Conservation (phyloP, 2,888 invertebrate species). For the Drosophila acutilabella region DNA sequence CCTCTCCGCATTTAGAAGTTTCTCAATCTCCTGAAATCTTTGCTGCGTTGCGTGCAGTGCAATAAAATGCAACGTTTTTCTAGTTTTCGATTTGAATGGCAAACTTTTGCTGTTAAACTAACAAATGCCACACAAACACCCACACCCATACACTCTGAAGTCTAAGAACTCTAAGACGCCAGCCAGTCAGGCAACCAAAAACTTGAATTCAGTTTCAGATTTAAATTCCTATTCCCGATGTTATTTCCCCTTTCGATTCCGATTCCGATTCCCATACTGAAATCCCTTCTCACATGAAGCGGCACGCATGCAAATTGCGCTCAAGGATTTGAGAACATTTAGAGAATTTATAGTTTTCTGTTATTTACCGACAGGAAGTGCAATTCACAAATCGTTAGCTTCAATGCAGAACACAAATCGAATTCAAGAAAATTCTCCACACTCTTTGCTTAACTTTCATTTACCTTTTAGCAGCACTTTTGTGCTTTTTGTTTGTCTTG, state of each 20-base stretch:
- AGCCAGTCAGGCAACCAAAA: constrained; percentile 48
- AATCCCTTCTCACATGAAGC: constrained; percentile 38
- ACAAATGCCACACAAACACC: constrained; percentile 63
- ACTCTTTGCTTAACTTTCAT: constrained; percentile 1
- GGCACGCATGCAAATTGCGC: constrained; percentile 73
- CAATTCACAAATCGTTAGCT: constrained; percentile 83
- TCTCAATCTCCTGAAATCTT: constrained; percentile 7
- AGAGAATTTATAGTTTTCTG: constrained; percentile 78
- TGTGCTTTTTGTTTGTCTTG: constrained; percentile 46
- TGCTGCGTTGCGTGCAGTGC: constrained; percentile 34
- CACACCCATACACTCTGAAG: constrained; percentile 22
- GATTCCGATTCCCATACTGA: constrained; percentile 36
- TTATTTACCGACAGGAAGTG: constrained; percentile 80
- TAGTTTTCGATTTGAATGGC: constrained; percentile 79
- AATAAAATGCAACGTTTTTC: constrained; percentile 73
- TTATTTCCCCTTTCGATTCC: constrained; percentile 26
- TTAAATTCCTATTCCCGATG: constrained; percentile 10
- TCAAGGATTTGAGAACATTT: constrained; percentile 66
- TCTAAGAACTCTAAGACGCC: constrained; percentile 48
- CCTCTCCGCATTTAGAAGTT: constrained; percentile 33
- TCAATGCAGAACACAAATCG: constrained; percentile 60
- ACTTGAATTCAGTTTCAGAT: constrained; percentile 33
- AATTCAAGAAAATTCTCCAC: constrained; percentile 21
- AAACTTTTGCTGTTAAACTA: constrained; percentile 82
- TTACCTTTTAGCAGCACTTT: constrained; percentile 38